Evolutionary conservation across 1,140 invertebrate species (phyloP).

Genomic region (Alviniconcha marisindica): DNA sequence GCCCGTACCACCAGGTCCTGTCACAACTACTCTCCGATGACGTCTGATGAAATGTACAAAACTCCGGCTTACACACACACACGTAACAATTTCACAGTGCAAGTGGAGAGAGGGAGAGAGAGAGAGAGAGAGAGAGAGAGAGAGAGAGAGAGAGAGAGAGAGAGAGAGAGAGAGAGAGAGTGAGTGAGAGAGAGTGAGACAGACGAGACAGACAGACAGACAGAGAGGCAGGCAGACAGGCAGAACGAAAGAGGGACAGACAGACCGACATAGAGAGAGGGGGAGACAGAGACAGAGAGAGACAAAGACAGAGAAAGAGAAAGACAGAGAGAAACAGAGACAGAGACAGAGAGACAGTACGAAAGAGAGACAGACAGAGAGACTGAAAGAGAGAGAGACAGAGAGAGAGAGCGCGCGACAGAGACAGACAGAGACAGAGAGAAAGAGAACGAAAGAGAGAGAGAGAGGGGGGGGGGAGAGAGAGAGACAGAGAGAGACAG

Average conservation of each 20-base stretch:
- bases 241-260: too few species aligned
- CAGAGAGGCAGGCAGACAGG: too few species aligned
- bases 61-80: too few species aligned
- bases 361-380: background rate
- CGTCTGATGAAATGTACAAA: too few species aligned
- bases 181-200: background rate
- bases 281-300: too few species aligned
- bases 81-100: too few species aligned
- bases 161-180: background rate
- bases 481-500: background rate
- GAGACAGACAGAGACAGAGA: background rate
- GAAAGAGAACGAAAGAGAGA: background rate
- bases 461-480: background rate
- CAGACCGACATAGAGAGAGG: too few species aligned
- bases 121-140: background rate
- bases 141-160: background rate
- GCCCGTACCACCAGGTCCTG: too few species aligned
- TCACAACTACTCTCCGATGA: too few species aligned
- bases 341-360: conserved; percentile 3
- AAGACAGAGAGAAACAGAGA: background rate
- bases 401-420: background rate
- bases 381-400: background rate
- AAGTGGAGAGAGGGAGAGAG: background rate
- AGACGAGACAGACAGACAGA: too few species aligned
- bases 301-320: too few species aligned